Evolutionary conservation across 2,113 vertebrate genomes (phyloP).

Genomic region (Platycercus adscitus): DNA sequence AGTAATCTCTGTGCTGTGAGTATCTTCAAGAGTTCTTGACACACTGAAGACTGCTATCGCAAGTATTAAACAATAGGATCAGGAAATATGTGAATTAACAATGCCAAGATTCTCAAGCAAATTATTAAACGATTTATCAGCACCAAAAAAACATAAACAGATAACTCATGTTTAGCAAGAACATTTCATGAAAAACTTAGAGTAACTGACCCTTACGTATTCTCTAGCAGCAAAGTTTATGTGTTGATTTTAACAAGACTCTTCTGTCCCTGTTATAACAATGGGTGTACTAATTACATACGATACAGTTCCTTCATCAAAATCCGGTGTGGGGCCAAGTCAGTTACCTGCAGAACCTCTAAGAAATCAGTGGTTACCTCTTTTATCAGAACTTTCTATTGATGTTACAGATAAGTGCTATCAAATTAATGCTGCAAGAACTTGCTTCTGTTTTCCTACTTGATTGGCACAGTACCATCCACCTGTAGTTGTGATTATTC

Average conservation of each 20-base stretch:
- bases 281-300: background rate
- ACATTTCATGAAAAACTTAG: background rate
- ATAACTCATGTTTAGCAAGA: background rate
- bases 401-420: background rate
- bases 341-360: background rate
- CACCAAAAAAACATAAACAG: background rate
- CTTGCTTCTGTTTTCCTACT: background rate
- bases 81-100: background rate
- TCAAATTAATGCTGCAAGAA: background rate
- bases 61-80: background rate
- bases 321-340: background rate
- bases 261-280: background rate
- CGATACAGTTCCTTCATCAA: background rate
- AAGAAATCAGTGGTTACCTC: background rate
- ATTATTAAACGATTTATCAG: background rate
- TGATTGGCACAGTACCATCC: background rate
- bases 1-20: background rate
- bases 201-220: background rate
- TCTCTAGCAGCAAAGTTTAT: background rate
- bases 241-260: background rate
- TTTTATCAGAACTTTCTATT: background rate
- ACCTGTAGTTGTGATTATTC: background rate
- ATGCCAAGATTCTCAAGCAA: background rate
- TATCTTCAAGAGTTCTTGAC: background rate
- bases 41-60: rapidly evolving